Evolutionary conservation across 1,140 invertebrate genomes (phyloP).

Genomic region (Antheraea pernyi): DNA sequence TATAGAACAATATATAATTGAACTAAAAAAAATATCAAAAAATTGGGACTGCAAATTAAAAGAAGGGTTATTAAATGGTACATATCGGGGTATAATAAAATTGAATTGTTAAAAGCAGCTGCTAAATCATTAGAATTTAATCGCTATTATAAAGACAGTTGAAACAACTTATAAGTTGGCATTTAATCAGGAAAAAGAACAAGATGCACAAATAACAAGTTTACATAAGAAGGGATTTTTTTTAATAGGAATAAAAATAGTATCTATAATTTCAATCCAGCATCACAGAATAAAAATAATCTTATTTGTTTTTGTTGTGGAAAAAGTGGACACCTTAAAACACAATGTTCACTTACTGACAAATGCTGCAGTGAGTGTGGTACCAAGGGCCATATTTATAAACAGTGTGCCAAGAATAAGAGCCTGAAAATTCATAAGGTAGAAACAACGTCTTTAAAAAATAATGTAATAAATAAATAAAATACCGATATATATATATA

Average conservation of each 20-base stretch:
- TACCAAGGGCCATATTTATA: conserved; percentile 2
- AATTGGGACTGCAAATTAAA: conserved; percentile 22
- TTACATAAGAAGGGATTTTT: neutral
- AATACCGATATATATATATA: too few relatives aligned
- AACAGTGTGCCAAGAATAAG: neutral
- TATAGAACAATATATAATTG: conserved; percentile 19
- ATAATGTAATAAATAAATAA: too few relatives aligned
- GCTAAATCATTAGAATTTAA: conserved; percentile 16
- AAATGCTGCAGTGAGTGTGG: conserved; percentile 10
- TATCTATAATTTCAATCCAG: neutral
- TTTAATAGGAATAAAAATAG: conserved; percentile 4
- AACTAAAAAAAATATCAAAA: conserved; percentile 17
- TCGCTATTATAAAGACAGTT: neutral
- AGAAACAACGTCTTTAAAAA: neutral
- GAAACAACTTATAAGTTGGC: too few relatives aligned
- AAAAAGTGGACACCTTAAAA: conserved; percentile 6
- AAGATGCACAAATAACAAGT: neutral
- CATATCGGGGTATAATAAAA: conserved; percentile 15
- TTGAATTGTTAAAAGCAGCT: conserved; percentile 22
- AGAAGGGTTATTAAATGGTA: conserved; percentile 22
- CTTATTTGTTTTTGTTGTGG: conserved; percentile 9
- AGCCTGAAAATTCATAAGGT: conserved; percentile 5
- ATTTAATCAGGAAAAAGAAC: too few relatives aligned
- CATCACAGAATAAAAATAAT: neutral
- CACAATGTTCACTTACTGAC: conserved; percentile 13